Base-by-base conservation (phyloP, 2,888 invertebrate genomes). In the Netelia virgata region DNA sequence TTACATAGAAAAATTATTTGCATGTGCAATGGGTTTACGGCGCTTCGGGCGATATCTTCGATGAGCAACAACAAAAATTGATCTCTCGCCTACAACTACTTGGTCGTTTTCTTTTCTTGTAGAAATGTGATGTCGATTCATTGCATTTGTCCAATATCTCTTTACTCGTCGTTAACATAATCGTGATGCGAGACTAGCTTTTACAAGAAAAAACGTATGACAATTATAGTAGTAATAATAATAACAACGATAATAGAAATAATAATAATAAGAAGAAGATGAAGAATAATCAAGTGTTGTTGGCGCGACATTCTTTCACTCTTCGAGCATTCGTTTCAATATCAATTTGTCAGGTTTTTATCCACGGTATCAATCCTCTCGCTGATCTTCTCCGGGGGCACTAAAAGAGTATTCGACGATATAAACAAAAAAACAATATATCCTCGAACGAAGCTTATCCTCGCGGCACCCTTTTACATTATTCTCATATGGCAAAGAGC, bases 181-280 rank as follows among this genome's bases (percentile, higher is more conserved):
- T 78, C 23, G 66, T 77, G 47, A 77, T 87, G 88, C 87, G 86
- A 91, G 93, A 93, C 93, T 93, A 93, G 93, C 85, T 91, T 89
- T 91, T 91, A 89, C 88, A 87, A 85, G 88, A 90, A 72, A 69
- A 61, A 36, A 55, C 64, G 18, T 55, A 63, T 63, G 72, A 76
- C 66, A 57, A 64, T 74, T 78, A 82, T 57, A 53, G 74, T 79
- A 69, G 63, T 36, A 69, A 78, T 69, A 83, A 82, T 82, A 23
- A 36, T 59, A 18, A 61, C 28, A 9, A 9, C 55, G 43, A 61
- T 66, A 76, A 57, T 76, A 78, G 20, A 28, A 57, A 78, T 63
- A 28, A 57, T 76, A 78, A 41, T 47, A 57, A 78, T 63, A 28
- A 66, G 80, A 74, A 72, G 74, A 68, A 72, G 43, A 77, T 80